Conservation (phyloP, 2,113 vertebrate genomes). For the Perccottus glenii region DNA sequence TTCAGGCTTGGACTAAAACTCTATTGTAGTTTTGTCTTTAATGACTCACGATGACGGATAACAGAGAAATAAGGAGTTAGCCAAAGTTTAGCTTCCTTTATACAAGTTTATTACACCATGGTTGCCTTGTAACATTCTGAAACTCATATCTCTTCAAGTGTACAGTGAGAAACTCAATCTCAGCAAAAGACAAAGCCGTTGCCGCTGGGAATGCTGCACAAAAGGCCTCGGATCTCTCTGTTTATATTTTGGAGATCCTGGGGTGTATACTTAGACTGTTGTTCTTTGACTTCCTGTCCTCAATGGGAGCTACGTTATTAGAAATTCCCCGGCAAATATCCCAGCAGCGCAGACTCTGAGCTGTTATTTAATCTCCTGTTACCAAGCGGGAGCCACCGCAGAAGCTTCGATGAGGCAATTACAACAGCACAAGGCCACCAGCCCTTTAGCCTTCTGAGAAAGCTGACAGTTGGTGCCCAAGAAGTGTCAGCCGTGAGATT, state of each 20-base stretch:
- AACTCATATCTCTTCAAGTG: slow-evolving; percentile 36
- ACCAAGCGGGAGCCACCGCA: slow-evolving; percentile 46
- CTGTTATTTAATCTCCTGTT: slow-evolving; percentile 73
- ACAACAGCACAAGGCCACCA: slow-evolving; percentile 46
- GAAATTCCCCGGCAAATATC: slow-evolving; percentile 68
- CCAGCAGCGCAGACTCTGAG: slow-evolving; percentile 56
- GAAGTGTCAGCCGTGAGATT: slow-evolving; percentile 27
- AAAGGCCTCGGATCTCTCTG: slow-evolving; percentile 20
- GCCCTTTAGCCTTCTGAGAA: slow-evolving; percentile 9
- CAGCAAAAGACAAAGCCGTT: slow-evolving; percentile 5
- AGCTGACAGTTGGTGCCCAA: slow-evolving; percentile 37
- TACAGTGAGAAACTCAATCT: slow-evolving; percentile 33
- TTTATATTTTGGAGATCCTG: slow-evolving; percentile 30
- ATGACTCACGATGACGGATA: slow-evolving; percentile 1
- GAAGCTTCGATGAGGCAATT: slow-evolving; percentile 66
- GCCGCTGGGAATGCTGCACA: slow-evolving; percentile 32
- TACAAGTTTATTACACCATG: slow-evolving; percentile 16
- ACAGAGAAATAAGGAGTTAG: background rate
- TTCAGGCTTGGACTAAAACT: background rate
- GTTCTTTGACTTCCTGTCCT: slow-evolving; percentile 61
- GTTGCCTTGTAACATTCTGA: slow-evolving; percentile 5
- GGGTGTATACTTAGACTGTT: slow-evolving; percentile 51
- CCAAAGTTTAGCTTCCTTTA: slow-evolving; percentile 10
- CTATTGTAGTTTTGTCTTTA: background rate
- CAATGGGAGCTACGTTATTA: slow-evolving; percentile 62